Percentiles rank a stretch among this genome's conserved stretches.
Evolutionary conservation across 2,888 invertebrate genomes (phyloP).

Genomic region (Acleris holmiana): DNA sequence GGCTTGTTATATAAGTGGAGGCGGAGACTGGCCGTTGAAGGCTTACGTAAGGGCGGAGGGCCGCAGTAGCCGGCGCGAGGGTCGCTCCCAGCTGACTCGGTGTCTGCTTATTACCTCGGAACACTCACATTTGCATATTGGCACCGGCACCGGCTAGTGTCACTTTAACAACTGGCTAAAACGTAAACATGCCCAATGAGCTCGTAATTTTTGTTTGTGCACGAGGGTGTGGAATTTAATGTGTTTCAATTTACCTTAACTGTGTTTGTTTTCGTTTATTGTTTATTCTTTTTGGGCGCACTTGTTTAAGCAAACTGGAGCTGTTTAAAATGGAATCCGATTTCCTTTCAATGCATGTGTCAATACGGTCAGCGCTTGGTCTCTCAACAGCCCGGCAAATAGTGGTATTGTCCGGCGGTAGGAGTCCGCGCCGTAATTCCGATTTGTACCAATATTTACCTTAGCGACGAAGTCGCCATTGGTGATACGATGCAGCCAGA

Average conservation of each 20-base stretch:
- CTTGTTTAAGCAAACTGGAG: constrained; percentile 26
- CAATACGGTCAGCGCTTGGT: constrained; percentile 45
- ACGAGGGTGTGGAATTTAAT: constrained; percentile 41
- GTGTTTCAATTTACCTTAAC: constrained; percentile 42
- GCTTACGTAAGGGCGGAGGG: constrained; percentile 73
- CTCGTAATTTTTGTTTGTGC: constrained; percentile 44
- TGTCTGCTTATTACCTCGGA: constrained; percentile 31
- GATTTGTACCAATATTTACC: constrained; percentile 72
- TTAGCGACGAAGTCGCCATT: constrained; percentile 60
- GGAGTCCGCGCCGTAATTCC: constrained; percentile 21
- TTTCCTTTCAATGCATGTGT: constrained; percentile 39
- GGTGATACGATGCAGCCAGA: constrained; percentile 45
- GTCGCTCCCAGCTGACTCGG: constrained; percentile 30
- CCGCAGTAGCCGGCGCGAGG: constrained; percentile 5
- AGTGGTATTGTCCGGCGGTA: constrained; percentile 29
- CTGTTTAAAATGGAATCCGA: constrained; percentile 15
- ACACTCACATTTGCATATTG: constrained; percentile 45
- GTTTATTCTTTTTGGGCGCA: constrained; percentile 31
- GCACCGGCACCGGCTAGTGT: constrained; percentile 38
- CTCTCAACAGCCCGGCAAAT: constrained; percentile 31
- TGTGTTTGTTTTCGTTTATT: constrained; percentile 40
- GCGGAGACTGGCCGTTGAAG: constrained; percentile 59
- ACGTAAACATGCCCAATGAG: constrained; percentile 44
- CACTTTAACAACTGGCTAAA: constrained; percentile 41
- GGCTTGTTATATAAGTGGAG: constrained; percentile 77